Percentiles rank a stretch among this genome's conserved stretches.
These are phyloP conservation scores for Pelobates fuscus DNA, from an alignment of 2,113 vertebrate species.

Conservation along the genomic window DNA sequence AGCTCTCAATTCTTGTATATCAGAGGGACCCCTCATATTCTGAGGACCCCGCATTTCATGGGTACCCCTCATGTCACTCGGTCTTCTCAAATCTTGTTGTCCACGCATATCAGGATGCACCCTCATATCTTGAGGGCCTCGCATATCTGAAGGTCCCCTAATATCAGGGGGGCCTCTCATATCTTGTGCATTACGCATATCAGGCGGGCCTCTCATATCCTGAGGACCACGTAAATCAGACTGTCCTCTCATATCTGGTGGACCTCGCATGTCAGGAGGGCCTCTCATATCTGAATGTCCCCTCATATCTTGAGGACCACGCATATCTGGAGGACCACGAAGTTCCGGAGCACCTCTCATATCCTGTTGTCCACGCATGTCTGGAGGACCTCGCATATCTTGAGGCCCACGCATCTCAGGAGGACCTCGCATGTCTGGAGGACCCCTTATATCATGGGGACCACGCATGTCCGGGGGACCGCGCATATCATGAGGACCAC, in stretches of 20 bases:
- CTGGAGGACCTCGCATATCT: constrained; percentile 71
- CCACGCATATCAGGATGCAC: constrained; percentile 55
- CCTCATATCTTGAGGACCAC: constrained; percentile 67
- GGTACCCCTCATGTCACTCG: constrained; percentile 75
- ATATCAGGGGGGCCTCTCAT: constrained; percentile 67
- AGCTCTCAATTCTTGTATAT: constrained; percentile 65
- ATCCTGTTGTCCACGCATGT: constrained; percentile 68
- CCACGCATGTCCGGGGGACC: constrained; percentile 45
- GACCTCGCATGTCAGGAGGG: constrained; percentile 56
- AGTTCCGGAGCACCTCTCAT: constrained; percentile 76
- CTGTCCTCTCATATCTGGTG: constrained; percentile 77
- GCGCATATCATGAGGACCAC: constrained; percentile 69
- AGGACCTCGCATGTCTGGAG: constrained; percentile 74
- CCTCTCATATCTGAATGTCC: constrained; percentile 27
- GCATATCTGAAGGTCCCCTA: constrained; percentile 69
- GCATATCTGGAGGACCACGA: constrained; percentile 71
- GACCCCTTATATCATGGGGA: constrained; percentile 59
- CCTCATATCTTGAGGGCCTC: constrained; percentile 71
- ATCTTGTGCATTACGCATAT: constrained; percentile 72
- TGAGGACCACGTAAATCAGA: constrained; percentile 76
- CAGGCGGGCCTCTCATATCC: constrained; percentile 70
- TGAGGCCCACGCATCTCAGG: constrained; percentile 71
- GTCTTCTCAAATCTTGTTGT: constrained; percentile 36
- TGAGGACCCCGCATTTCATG: constrained; percentile 35
- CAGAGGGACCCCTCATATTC: constrained; percentile 73